Evolutionary conservation across 2,888 invertebrate genomes (phyloP).

Genomic region (Argyresthia goedartella): DNA sequence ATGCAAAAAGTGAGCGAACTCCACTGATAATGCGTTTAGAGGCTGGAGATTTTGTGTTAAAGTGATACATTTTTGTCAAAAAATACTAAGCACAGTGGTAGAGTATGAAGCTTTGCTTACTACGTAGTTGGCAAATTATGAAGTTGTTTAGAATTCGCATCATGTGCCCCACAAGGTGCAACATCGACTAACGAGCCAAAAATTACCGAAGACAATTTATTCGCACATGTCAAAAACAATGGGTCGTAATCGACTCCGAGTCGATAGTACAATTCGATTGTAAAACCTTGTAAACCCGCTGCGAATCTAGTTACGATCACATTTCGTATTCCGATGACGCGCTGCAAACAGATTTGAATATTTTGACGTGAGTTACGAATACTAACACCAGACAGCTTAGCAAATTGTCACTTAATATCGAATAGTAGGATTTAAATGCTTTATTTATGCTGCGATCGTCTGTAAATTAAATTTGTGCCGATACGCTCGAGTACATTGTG

Average conservation of each 20-base stretch:
- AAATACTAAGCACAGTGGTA: no score
- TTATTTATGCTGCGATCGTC: slow-evolving; percentile 48
- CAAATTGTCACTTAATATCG: slow-evolving; percentile 45
- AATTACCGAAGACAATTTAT: slow-evolving; percentile 3
- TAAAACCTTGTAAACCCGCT: slow-evolving; percentile 36
- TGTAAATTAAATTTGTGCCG: slow-evolving; percentile 44
- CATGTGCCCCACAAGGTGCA: no score
- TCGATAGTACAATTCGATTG: slow-evolving; percentile 17
- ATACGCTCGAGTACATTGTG: slow-evolving; percentile 7
- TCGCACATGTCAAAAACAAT: slow-evolving; percentile 26
- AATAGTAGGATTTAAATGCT: slow-evolving; percentile 32
- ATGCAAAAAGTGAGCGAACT: slow-evolving; percentile 38
- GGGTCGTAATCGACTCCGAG: slow-evolving; percentile 31
- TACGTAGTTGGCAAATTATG: no score
- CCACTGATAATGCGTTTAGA: neutral
- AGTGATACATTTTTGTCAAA: no score
- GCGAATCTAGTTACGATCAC: slow-evolving; percentile 15
- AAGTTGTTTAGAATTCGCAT: no score
- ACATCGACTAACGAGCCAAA: slow-evolving; percentile 5
- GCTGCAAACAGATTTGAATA: slow-evolving; percentile 60
- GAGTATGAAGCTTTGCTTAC: no score
- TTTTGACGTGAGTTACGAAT: slow-evolving; percentile 46
- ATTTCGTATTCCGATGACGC: slow-evolving; percentile 50
- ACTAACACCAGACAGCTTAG: slow-evolving; percentile 53
- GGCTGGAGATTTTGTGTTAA: no score